Evolutionary conservation across 1,140 invertebrate species (phyloP), one percentile per base, ranked within the genome.

Genomic region (Campoletis sonorensis): DNA sequence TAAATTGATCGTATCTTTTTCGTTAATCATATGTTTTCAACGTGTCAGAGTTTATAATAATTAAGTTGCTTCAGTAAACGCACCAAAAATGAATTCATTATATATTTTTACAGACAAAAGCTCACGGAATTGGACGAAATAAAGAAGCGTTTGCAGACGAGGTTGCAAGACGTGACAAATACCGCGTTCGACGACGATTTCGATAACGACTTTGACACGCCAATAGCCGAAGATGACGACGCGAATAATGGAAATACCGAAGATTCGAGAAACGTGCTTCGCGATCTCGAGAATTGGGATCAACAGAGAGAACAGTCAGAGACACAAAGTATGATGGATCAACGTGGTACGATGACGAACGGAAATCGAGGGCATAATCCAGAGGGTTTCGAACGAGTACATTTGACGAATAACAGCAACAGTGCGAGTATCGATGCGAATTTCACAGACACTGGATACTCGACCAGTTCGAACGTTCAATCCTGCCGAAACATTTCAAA

Each of bases 71-170:
- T 45, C 13, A 0, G 11, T 11, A 4, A 8, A 45, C 40, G 0
- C 40, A 45, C 5, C 11, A 13, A 45, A 45, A 45, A 45, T 13
- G 11, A 45, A 10, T 11, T 45, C 13, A 45, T 45, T 45, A n/a
- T 70, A 18, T 16, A 58, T 61, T 73, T 90, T 82, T 91, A 88
- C 33, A 94, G 94, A 83, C 90, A 94, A 82, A 94, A 95, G 89
- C 93, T 94, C 51, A 93, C 91, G 0, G 94, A 95, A 88, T 80
- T 95, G 21, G 93, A 94, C 83, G 93, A 94, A 88, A 95, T 95
- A 51, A 94, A 93, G 13, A 91, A 94, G 87, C 89, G 94, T 73
- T 83, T 95, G 33, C 89, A 92, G 58, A 91, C 92, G 11, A 92
- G 94, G 79, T 86, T 95, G 26, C 91, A 92, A 27, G 92, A 94